Conservation (phyloP, 2,797 vertebrate genomes). For the Morus bassanus region DNA sequence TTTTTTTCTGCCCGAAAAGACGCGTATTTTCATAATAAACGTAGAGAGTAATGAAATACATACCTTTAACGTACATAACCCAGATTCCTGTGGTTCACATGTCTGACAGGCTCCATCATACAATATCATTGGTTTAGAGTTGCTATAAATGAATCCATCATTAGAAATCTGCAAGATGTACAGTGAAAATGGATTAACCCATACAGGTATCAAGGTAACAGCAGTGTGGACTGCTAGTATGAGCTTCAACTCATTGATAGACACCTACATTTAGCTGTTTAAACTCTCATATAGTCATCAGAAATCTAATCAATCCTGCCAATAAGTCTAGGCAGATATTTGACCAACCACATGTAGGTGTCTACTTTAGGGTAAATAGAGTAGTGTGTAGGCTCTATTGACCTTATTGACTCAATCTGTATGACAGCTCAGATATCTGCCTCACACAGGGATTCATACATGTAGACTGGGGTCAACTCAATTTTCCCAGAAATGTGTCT, state of each 20-base stretch:
- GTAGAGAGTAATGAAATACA: not conserved
- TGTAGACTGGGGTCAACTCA: not conserved
- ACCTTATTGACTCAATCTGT: not conserved
- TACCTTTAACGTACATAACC: conserved; percentile 84
- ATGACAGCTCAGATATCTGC: not conserved
- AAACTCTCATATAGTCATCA: not conserved
- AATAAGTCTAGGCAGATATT: not conserved
- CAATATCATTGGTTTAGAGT: conserved; percentile 83
- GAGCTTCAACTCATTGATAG: not conserved
- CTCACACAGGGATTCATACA: not conserved
- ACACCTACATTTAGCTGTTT: not conserved
- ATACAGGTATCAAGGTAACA: not conserved
- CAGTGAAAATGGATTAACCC: not conserved
- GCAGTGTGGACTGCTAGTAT: not conserved
- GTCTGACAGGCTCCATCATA: conserved; percentile 87
- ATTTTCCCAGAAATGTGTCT: not conserved
- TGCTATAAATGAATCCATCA: conserved; percentile 89
- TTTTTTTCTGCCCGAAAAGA: not conserved
- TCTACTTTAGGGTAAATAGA: not conserved
- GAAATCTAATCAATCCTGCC: not conserved
- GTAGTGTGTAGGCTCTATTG: not conserved
- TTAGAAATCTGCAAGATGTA: conserved; percentile 85
- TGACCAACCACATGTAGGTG: not conserved
- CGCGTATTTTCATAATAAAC: not conserved
- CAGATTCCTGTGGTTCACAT: conserved; percentile 76